These are phyloP conservation scores for Sula dactylatra DNA, from an alignment of 2,113 vertebrate species.

Conservation along the genomic window DNA sequence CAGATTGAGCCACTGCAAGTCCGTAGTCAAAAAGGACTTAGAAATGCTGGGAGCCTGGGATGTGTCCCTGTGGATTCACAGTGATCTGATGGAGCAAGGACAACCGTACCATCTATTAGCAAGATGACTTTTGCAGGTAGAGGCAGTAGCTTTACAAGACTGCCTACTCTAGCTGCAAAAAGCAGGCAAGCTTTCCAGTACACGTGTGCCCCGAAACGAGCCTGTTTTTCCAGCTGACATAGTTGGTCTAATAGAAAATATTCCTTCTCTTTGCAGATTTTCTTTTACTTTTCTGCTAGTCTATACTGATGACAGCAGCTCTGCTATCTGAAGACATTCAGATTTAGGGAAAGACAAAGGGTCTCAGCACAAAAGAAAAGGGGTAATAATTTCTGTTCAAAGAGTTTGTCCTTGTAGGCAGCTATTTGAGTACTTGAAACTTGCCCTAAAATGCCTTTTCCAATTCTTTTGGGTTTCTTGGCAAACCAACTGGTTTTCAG, in stretches of 20 bases:
- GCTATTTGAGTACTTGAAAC: background rate
- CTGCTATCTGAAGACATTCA: background rate
- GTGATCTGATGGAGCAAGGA: background rate
- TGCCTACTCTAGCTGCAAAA: background rate
- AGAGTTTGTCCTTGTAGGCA: background rate
- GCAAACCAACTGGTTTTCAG: background rate
- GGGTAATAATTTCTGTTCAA: background rate
- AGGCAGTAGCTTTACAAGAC: background rate
- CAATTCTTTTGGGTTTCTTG: background rate
- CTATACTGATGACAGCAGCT: background rate
- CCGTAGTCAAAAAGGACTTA: background rate
- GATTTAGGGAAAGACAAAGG: background rate
- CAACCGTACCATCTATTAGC: too few relatives aligned
- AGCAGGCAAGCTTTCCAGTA: background rate
- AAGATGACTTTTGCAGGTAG: background rate
- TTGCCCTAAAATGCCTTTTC: background rate
- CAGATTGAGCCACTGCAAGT: background rate
- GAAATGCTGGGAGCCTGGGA: background rate
- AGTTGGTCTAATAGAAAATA: background rate
- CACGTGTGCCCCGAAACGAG: accelerated
- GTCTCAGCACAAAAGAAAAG: accelerated
- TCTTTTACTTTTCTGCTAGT: background rate
- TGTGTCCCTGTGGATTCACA: background rate
- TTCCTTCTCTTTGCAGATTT: background rate
- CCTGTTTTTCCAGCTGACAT: background rate